Base-by-base conservation (phyloP, 2,888 invertebrate species). In the Harpagoxenus sublaevis region DNA sequence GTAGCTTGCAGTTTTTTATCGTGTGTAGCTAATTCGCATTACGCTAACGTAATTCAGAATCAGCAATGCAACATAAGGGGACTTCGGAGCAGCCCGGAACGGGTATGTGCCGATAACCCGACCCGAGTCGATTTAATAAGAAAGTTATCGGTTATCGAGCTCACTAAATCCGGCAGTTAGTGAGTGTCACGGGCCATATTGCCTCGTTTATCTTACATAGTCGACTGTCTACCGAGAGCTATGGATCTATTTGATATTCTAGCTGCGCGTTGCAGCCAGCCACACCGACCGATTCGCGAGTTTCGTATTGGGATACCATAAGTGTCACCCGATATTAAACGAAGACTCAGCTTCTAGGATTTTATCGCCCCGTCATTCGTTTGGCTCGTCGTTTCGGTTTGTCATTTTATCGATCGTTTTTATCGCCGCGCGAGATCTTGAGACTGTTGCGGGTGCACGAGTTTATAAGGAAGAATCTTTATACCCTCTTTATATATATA, bases 201-300 rank as follows among this genome's bases (percentile, higher is more conserved):
- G 92, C 91, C 91, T 92, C 94, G 93, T 94, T 93, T 92, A 93
- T 94, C 94, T 94, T 92, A 90, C 92, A 92, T 90, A 89, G 88
- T 87, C 91, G 89, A 86, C 90, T 89, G 90, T 90, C 91, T 91
- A 87, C 90, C 88, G 87, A 83, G 86, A 88, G 88, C 90, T 90
- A 92, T 87, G 90, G 90, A 88, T 90, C 92, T 91, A 89, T 91
- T 92, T 92, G 91, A 92, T 93, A 93, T 93, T 93, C 93, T 90
- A 92, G 83, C 79, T 79, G 89, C 89, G 91, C 89, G 81, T 86
- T 86, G 82, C 73, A 15, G 68, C 83, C 86, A 88, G 86, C 85
- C 88, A 85, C 81, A 79, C 79, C 86, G 85, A 81, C 81, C 60
- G 71, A 75, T 84, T 79, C 87, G 83, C 84, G 86, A 88, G 77